phyloP scores from a whole-genome alignment of 2,113 vertebrate genomes.

The Aegypius monachus region DNA sequence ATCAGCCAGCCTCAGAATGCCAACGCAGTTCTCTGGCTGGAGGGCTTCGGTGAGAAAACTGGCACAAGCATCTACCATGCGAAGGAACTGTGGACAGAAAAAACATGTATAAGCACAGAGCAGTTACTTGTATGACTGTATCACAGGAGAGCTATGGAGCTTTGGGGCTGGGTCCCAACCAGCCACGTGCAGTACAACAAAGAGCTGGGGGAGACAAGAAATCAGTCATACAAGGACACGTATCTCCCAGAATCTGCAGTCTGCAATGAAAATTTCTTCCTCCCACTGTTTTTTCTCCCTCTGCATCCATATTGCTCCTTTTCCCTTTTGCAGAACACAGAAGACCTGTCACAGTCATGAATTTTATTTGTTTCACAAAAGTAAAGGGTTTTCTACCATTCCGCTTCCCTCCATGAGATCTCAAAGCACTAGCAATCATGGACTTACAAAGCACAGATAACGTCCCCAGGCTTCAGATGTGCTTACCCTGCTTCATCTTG shows the following conservation, averaged over 20 bases:
- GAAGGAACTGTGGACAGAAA: constrained; percentile 80
- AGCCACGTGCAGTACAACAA: neutral
- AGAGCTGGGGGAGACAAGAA: neutral
- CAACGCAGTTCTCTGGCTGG: constrained; percentile 89
- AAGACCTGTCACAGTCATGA: neutral
- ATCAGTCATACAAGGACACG: neutral
- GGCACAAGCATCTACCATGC: constrained; percentile 90
- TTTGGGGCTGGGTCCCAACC: neutral
- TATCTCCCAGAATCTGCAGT: neutral
- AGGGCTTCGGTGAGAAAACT: constrained; percentile 87
- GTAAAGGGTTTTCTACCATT: neutral
- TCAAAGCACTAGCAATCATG: neutral
- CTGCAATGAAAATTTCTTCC: neutral
- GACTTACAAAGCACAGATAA: neutral
- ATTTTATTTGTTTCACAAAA: neutral
- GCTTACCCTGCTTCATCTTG: neutral
- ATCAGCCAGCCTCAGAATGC: constrained; percentile 88
- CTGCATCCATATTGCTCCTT: neutral
- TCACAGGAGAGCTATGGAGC: neutral
- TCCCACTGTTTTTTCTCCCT: neutral
- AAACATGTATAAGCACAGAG: neutral
- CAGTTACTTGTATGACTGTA: neutral
- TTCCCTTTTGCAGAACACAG: neutral
- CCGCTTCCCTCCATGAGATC: neutral
- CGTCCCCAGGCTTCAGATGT: neutral